Conservation (phyloP, 2,888 invertebrate genomes). For the Pyrrhia umbra region DNA sequence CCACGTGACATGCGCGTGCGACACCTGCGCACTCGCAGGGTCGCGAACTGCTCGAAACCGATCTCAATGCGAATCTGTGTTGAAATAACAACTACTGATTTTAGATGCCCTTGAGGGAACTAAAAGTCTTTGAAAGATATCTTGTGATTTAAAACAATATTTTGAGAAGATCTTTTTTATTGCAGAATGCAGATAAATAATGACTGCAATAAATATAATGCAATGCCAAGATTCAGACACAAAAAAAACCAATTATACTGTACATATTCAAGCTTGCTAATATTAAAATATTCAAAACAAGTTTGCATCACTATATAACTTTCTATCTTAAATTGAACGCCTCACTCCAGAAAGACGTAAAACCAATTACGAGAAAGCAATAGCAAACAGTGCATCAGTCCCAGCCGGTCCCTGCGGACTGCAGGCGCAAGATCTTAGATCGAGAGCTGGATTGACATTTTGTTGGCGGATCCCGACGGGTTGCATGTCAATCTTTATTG, state of each 20-base stretch:
- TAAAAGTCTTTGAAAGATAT: slow-evolving; percentile 37
- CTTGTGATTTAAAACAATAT: slow-evolving; percentile 42
- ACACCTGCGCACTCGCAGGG: slow-evolving; percentile 75
- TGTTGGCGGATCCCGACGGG: slow-evolving; percentile 75
- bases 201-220: not conserved
- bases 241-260: not conserved
- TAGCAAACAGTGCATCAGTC: slow-evolving; percentile 66
- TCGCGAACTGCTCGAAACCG: slow-evolving; percentile 42
- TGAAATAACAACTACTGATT: slow-evolving; percentile 59
- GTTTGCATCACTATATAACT: not conserved
- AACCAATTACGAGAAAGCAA: slow-evolving; percentile 58
- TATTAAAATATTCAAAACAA: not conserved
- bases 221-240: not conserved
- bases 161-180: slow-evolving; percentile 23
- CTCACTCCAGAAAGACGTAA: slow-evolving; percentile 18
- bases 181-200: slow-evolving; percentile 9
- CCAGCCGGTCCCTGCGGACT: slow-evolving; percentile 70
- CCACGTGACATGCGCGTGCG: slow-evolving; percentile 75
- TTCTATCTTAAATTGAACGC: slow-evolving; percentile 14
- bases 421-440: slow-evolving; percentile 79
- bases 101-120: slow-evolving; percentile 38
- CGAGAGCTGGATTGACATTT: slow-evolving; percentile 84
- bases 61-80: slow-evolving; percentile 57
- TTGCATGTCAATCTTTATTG: slow-evolving; percentile 85
- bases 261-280: not conserved